These are phyloP conservation scores for Caprella mutica DNA, from an alignment of 2,888 invertebrate species.

Conservation along the genomic window DNA sequence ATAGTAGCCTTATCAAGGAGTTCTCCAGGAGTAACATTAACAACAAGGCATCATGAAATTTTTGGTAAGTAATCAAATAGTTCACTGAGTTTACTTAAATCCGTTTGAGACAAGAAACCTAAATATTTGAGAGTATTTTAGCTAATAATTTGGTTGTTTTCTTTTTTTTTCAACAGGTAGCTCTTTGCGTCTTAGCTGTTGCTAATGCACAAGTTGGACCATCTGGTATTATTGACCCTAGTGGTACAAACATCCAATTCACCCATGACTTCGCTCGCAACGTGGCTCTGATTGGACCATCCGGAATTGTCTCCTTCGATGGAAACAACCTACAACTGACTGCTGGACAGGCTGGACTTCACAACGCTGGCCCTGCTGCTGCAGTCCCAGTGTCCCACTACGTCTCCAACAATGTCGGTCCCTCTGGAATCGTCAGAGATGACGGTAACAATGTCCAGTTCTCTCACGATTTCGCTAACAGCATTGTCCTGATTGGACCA, in stretches of 20 bases:
- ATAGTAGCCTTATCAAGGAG: too few species aligned
- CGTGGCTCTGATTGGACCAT: conserved; percentile 16
- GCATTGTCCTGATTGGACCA: conserved; percentile 21
- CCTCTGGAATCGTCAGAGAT: conserved; percentile 17
- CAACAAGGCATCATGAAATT: too few species aligned
- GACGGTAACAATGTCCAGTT: conserved; percentile 22
- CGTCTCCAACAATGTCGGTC: not conserved
- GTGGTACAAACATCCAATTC: conserved; percentile 24
- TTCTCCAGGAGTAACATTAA: too few species aligned
- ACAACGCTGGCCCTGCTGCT: too few species aligned
- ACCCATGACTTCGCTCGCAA: conserved; percentile 18
- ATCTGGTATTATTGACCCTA: conserved; percentile 23
- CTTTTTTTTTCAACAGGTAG: too few species aligned
- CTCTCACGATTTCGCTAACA: conserved; percentile 14
- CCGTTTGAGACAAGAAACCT: too few species aligned
- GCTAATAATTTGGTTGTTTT: too few species aligned
- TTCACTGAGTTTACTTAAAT: too few species aligned
- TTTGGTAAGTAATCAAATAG: too few species aligned
- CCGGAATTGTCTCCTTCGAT: conserved; percentile 22
- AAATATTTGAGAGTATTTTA: too few species aligned
- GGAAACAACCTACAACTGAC: conserved; percentile 25
- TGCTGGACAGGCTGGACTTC: conserved; percentile 17
- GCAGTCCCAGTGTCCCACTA: not conserved
- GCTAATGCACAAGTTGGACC: conserved; percentile 27
- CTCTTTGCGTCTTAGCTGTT: conserved; percentile 25